Evolutionary conservation across 1,140 invertebrate genomes (phyloP), one percentile per base, ranked within the genome.

Genomic region (Coenobita brevimanus): DNA sequence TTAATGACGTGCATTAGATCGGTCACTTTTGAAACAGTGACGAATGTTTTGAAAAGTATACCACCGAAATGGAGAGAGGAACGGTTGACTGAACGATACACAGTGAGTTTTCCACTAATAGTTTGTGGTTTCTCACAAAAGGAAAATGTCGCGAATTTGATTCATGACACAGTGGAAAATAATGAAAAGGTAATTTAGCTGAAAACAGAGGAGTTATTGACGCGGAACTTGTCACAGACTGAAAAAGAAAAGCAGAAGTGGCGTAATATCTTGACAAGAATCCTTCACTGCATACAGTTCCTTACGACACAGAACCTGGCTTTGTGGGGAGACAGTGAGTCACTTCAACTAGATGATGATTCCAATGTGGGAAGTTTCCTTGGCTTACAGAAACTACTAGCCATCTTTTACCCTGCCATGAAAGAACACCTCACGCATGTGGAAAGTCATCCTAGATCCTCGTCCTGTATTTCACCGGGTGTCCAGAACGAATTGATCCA

Each of bases 191-290:
- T 57, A 80, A 60, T 0, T 60, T 36, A 80, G 0, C 50, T 62
- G 50, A 60, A 33, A 60, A 80, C 54, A 54, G 24, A 38, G 30
- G 24, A 38, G 30, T 60, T 60, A 30, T 60, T 80, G 50, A 60
- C 3, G 50, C 36, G n/a, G 57, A 79, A 79, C 50, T 54, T 80
- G 21, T 73, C 36, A 41, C 69, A 73, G 0, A 73, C 21, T 73
- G 69, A 73, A 36, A 73, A 73, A 36, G 36, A 73, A 73, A 73
- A 73, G 69, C 46, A 73, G 69, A 41, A 73, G 69, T 73, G 69
- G 15, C 17, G 76, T 62, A 30, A 80, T 36, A 80, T 57, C n/a
- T 80, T 38, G 76, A 62, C 43, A 38, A 33, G 33, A 78, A 60
- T 33, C 21, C 43, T 8, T 60, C 76, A 36, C 41, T 2, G 17